Percentiles rank a stretch among this genome's conserved stretches.
These are phyloP conservation scores for Zaprionus obscuricornis DNA, from an alignment of 2,888 invertebrate genomes.

Conservation along the genomic window DNA sequence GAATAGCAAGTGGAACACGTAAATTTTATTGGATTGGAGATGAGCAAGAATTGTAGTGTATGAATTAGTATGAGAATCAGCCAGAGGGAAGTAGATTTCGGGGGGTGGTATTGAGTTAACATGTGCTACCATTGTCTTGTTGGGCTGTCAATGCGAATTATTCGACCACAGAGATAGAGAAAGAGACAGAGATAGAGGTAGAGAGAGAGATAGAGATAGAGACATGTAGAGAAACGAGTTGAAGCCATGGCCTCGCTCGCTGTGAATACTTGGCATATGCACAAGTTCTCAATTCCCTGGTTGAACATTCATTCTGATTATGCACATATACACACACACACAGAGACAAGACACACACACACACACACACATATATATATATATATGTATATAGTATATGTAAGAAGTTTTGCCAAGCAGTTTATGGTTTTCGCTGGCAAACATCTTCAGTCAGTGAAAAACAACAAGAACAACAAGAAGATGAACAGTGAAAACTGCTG, in stretches of 20 bases:
- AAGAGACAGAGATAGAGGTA: too few species aligned
- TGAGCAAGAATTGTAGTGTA: too few species aligned
- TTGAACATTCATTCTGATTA: slow-evolving; percentile 82
- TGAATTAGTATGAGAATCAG: background rate
- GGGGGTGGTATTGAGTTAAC: slow-evolving; percentile 3
- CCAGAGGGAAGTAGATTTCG: background rate
- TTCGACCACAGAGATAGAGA: slow-evolving; percentile 22
- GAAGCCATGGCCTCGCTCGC: slow-evolving; percentile 4
- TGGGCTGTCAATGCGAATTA: slow-evolving; percentile 60
- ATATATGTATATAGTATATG: slow-evolving; percentile 16
- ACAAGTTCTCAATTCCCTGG: slow-evolving; percentile 78
- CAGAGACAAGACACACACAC: too few species aligned
- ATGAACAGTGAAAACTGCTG: slow-evolving; percentile 31
- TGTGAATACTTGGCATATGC: slow-evolving; percentile 48
- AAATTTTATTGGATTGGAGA: slow-evolving; percentile 27
- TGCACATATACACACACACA: slow-evolving; percentile 54
- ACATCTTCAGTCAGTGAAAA: slow-evolving; percentile 10
- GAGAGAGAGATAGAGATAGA: too few species aligned
- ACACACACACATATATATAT: slow-evolving; percentile 1
- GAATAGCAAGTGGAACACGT: slow-evolving; percentile 74
- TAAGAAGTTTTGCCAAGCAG: slow-evolving; percentile 42
- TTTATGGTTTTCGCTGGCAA: slow-evolving; percentile 26
- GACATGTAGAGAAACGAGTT: slow-evolving; percentile 14
- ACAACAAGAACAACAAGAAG: slow-evolving; percentile 23
- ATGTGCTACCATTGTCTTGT: slow-evolving; percentile 41